Percentiles rank a stretch among this genome's conserved stretches.
These are phyloP conservation scores for Pholis gunnellus DNA, from an alignment of 2,113 vertebrate species.

Conservation along the genomic window DNA sequence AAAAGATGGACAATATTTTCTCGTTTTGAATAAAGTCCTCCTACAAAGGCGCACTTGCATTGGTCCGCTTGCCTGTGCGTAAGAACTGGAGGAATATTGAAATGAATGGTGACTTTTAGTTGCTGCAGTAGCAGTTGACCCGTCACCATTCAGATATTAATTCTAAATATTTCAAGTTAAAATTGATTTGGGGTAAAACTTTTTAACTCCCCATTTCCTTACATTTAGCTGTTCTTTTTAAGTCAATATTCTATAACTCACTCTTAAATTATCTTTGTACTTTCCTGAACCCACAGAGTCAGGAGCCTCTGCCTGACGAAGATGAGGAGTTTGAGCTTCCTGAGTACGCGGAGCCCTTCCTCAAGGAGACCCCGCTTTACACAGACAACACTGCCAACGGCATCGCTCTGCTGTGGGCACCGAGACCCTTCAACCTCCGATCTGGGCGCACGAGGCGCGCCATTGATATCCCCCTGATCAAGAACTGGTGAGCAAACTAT, in stretches of 20 bases:
- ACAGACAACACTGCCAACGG: conserved; percentile 98
- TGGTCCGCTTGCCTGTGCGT: conserved; percentile 70
- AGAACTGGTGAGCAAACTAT: conserved; percentile 91
- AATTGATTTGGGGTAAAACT: background rate
- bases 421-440: conserved; percentile 95
- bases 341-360: conserved; percentile 96
- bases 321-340: conserved; percentile 99
- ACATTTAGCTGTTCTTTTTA: background rate
- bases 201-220: background rate
- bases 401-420: conserved; percentile 98
- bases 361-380: conserved; percentile 97
- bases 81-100: conserved; percentile 73
- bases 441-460: conserved; percentile 97
- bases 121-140: conserved; percentile 61
- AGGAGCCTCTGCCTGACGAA: conserved; percentile 96
- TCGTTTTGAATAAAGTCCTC: conserved; percentile 31
- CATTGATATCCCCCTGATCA: conserved; percentile 96
- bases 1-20: accelerated
- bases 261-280: background rate
- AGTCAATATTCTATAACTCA: background rate
- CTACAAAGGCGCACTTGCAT: conserved; percentile 77
- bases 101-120: conserved; percentile 56
- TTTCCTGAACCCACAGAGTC: conserved; percentile 83
- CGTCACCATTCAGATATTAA: conserved; percentile 47
- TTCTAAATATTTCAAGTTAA: background rate